phyloP scores from a whole-genome alignment of 2,888 invertebrate genomes.

The Colostygia pectinataria region DNA sequence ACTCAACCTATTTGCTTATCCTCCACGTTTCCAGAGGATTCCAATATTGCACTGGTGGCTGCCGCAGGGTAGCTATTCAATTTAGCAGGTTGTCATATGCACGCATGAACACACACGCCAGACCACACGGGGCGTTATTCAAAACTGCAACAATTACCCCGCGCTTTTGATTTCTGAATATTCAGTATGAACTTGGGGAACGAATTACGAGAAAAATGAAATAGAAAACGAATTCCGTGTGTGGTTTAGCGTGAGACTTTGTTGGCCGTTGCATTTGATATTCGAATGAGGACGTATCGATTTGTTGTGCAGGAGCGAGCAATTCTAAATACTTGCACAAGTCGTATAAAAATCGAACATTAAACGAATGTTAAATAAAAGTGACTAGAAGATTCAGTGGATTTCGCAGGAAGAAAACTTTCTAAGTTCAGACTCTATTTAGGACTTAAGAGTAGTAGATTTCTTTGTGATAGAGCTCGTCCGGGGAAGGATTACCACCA shows the following conservation, averaged over 20 bases:
- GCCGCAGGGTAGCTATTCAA: conserved; percentile 52
- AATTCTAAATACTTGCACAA: too few species aligned
- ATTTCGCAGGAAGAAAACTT: too few species aligned
- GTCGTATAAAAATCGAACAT: too few species aligned
- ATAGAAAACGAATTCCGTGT: neutral
- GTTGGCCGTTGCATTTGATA: neutral
- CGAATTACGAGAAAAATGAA: conserved; percentile 5
- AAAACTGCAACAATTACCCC: conserved; percentile 40
- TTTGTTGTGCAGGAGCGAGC: too few species aligned
- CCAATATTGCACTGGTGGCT: conserved; percentile 20
- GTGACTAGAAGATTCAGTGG: too few species aligned
- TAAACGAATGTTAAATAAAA: too few species aligned
- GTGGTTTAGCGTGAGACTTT: neutral
- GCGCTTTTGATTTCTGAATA: conserved; percentile 14
- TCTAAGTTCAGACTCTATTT: too few species aligned
- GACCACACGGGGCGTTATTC: conserved; percentile 44
- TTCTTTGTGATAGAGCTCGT: too few species aligned
- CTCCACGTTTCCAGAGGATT: conserved; percentile 6
- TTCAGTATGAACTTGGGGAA: conserved; percentile 12
- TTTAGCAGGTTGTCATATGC: conserved; percentile 67
- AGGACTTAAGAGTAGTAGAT: too few species aligned
- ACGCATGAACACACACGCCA: conserved; percentile 44
- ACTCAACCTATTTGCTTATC: conserved; percentile 15
- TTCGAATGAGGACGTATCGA: neutral
- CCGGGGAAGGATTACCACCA: too few species aligned